phyloP scores from a whole-genome alignment of 2,888 invertebrate species.

The Frankliniella fusca region DNA sequence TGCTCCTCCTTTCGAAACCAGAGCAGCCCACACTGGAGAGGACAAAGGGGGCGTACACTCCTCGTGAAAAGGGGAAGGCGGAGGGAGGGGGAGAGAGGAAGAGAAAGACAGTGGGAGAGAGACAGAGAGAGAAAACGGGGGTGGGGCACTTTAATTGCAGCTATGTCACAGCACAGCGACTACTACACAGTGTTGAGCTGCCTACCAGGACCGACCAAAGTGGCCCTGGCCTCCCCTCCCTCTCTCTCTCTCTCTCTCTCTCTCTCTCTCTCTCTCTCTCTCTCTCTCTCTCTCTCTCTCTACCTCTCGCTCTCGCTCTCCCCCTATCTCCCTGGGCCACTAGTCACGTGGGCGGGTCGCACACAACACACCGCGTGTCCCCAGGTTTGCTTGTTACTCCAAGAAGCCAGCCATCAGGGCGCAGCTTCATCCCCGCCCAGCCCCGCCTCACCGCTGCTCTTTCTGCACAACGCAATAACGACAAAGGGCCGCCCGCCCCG shows the following conservation, averaged over 20 bases:
- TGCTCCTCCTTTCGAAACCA: too few relatives aligned
- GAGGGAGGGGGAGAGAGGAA: background rate
- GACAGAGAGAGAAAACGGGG: background rate
- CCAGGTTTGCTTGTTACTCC: too few relatives aligned
- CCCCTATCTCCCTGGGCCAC: background rate
- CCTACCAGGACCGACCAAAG: too few relatives aligned
- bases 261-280: conserved; percentile 29
- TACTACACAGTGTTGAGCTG: too few relatives aligned
- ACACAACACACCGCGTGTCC: too few relatives aligned
- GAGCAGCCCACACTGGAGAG: too few relatives aligned
- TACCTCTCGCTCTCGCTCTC: background rate
- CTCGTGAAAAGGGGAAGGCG: background rate
- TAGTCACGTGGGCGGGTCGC: too few relatives aligned
- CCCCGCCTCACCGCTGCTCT: too few relatives aligned
- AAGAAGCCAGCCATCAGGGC: too few relatives aligned
- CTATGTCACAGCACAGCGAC: background rate
- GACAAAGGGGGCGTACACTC: background rate
- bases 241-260: conserved; percentile 21
- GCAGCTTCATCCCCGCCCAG: too few relatives aligned
- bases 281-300: background rate
- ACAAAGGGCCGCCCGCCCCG: too few relatives aligned
- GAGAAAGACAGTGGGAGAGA: background rate
- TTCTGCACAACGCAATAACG: too few relatives aligned
- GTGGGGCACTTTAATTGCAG: background rate
- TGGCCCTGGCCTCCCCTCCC: background rate